These are phyloP conservation scores for Autographa pulchrina DNA, from an alignment of 2,888 invertebrate species.

Conservation along the genomic window DNA sequence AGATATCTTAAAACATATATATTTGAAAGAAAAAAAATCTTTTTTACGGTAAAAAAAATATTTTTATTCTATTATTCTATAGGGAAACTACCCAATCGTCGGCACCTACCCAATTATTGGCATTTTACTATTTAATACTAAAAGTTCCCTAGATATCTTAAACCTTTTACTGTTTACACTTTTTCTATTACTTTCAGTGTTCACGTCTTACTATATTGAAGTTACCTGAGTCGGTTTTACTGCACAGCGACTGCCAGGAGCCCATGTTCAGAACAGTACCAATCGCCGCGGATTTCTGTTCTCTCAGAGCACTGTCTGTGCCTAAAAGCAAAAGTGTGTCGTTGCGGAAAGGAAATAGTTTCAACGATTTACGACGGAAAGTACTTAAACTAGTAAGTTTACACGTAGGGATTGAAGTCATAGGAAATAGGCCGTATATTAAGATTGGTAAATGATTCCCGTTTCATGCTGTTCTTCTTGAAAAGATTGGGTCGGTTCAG, in stretches of 20 bases:
- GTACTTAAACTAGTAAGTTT: slow-evolving; percentile 61
- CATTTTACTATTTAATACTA: too few relatives aligned
- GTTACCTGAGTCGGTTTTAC: slow-evolving; percentile 50
- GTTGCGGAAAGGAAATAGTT: slow-evolving; percentile 61
- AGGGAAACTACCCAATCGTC: too few relatives aligned
- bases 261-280: slow-evolving; percentile 59
- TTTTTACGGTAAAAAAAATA: too few relatives aligned
- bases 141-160: too few relatives aligned
- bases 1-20: too few relatives aligned
- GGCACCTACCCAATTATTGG: too few relatives aligned
- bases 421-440: slow-evolving; percentile 45
- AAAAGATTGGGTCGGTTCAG: background rate
- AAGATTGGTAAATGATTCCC: slow-evolving; percentile 16
- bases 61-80: too few relatives aligned
- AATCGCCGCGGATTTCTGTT: slow-evolving; percentile 71
- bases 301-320: slow-evolving; percentile 64
- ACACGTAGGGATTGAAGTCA: slow-evolving; percentile 33
- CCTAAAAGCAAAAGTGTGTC: slow-evolving; percentile 73
- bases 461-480: slow-evolving; percentile 17
- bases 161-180: too few relatives aligned
- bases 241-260: slow-evolving; percentile 29
- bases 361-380: slow-evolving; percentile 66
- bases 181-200: background rate
- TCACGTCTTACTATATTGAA: background rate
- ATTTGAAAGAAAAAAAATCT: too few relatives aligned